These are phyloP conservation scores for Stegastes partitus DNA, from an alignment of 2,113 vertebrate genomes.

Conservation along the genomic window DNA sequence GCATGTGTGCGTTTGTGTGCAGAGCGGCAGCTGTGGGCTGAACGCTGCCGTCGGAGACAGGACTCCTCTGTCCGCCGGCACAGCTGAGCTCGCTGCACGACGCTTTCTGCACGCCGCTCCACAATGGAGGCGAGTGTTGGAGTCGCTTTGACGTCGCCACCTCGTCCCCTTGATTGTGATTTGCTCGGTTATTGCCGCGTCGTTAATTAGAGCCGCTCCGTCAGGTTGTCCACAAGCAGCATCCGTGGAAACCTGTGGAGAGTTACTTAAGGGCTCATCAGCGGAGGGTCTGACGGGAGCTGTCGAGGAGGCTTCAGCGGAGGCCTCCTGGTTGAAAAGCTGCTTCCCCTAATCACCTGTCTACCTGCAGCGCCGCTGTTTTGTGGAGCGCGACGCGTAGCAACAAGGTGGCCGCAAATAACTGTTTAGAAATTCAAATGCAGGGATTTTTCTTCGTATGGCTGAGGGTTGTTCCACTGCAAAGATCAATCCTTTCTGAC, in stretches of 20 bases:
- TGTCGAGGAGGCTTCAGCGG: conserved; percentile 1
- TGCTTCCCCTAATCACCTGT: conserved; percentile 1
- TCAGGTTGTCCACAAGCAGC: not conserved
- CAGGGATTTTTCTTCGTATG: no score
- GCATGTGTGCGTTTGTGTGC: not conserved
- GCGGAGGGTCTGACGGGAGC: conserved; percentile 5
- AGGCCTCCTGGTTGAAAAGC: not conserved
- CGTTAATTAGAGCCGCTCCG: conserved; percentile 9
- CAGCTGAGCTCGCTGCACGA: conserved; percentile 58
- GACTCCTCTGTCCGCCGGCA: conserved; percentile 13
- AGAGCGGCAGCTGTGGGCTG: conserved; percentile 60
- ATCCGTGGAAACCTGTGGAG: not conserved
- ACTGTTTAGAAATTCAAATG: not conserved
- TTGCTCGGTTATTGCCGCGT: conserved; percentile 20
- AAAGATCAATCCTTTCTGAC: no score
- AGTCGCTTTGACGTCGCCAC: not conserved
- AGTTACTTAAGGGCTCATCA: conserved; percentile 34
- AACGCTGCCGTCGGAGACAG: conserved; percentile 47
- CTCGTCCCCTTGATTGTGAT: conserved; percentile 25
- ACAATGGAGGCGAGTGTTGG: conserved; percentile 14
- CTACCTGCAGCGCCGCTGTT: not conserved
- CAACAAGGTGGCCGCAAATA: not conserved
- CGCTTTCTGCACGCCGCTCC: not conserved
- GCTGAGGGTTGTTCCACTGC: no score
- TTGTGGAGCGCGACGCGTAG: accelerated